These are phyloP conservation scores for Heliconius ethilla DNA, from an alignment of 2,888 invertebrate species.

Conservation along the genomic window DNA sequence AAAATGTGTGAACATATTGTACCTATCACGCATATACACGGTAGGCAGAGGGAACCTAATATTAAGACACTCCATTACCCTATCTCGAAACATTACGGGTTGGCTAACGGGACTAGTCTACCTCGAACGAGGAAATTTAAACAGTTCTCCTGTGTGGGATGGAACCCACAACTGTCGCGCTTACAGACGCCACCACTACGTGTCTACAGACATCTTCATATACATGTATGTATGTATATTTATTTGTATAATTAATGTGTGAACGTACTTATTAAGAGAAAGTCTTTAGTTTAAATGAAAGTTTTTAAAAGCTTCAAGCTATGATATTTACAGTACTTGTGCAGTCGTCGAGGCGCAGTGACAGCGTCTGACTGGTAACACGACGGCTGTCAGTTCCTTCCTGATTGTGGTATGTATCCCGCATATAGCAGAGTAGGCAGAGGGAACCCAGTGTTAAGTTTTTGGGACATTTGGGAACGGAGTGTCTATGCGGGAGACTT, in stretches of 20 bases:
- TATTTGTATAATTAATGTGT: neutral
- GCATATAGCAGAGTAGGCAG: too few relatives aligned
- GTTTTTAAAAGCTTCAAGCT: slow-evolving; percentile 7
- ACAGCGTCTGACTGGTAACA: neutral
- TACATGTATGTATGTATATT: neutral
- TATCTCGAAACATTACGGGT: neutral
- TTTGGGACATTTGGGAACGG: too few relatives aligned
- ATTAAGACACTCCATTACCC: neutral
- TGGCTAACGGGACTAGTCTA: too few relatives aligned
- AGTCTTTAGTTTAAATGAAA: slow-evolving; percentile 10
- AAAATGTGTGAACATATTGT: neutral
- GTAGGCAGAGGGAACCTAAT: neutral
- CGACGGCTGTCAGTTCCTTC: neutral
- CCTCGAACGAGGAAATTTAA: too few relatives aligned
- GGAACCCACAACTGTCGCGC: neutral
- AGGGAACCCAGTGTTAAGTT: too few relatives aligned
- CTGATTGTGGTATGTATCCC: neutral
- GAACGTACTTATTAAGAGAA: slow-evolving; percentile 18
- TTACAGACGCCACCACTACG: neutral
- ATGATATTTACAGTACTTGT: neutral
- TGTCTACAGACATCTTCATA: neutral
- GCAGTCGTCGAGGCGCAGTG: too few relatives aligned
- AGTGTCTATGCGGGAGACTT: too few relatives aligned
- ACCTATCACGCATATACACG: neutral
- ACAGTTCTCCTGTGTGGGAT: neutral